Percentiles rank a stretch among this genome's conserved stretches.
Evolutionary conservation across 64 coral and sea anemone species (phyloP).

Genomic region (Montipora cactus): DNA sequence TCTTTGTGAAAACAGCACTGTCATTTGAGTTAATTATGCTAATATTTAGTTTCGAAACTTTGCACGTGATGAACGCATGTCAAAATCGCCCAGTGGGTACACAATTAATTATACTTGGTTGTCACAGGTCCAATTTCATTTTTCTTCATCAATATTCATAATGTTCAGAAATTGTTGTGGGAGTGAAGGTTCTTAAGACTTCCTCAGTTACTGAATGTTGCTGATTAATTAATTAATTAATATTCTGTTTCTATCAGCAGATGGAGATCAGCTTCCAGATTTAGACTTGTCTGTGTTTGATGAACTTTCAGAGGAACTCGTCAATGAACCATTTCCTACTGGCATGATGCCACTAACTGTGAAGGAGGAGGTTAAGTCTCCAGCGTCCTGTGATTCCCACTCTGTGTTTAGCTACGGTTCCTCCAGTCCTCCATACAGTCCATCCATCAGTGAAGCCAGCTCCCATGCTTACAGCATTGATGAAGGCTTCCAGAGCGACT

Average conservation of each 20-base stretch:
- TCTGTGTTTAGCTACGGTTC: not conserved
- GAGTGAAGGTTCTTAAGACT: not conserved
- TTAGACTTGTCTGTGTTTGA: constrained; percentile 42
- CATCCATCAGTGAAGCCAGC: constrained; percentile 16
- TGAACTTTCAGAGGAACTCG: not conserved
- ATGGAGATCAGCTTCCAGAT: constrained; percentile 38
- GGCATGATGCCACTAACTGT: not conserved
- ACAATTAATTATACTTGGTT: no score
- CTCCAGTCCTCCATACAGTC: constrained; percentile 14
- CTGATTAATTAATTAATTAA: not conserved
- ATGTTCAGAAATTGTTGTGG: not conserved
- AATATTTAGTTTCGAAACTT: constrained; percentile 2
- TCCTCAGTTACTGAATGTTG: not conserved
- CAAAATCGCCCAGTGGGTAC: not conserved
- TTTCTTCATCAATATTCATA: no score
- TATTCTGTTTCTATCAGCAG: not conserved
- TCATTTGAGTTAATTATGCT: constrained; percentile 1
- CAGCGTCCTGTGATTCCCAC: not conserved
- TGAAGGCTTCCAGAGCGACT: constrained; percentile 18
- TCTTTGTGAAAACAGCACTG: not conserved
- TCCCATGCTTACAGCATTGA: constrained; percentile 14
- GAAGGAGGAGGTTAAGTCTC: constrained; percentile 13
- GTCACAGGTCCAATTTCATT: no score
- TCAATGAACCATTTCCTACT: not conserved
- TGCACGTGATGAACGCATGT: not conserved